Conservation (phyloP, 2,888 invertebrate species). For the Temnothorax ravouxi region DNA sequence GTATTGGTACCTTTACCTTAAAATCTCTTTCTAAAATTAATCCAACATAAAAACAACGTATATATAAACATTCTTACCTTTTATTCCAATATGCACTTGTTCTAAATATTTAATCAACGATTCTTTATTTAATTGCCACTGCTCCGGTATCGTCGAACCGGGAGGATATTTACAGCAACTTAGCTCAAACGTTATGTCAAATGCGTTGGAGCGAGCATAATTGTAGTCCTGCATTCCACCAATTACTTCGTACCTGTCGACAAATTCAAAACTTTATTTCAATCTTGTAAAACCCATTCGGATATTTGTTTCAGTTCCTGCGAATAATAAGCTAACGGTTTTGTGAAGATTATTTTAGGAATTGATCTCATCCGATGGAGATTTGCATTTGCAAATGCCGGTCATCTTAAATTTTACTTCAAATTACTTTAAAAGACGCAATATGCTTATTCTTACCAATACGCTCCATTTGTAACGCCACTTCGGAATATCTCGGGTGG, state of each 20-base stretch:
- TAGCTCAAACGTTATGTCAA: slow-evolving; percentile 98
- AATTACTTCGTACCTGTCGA: slow-evolving; percentile 85
- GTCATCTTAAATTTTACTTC: not conserved
- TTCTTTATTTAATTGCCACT: slow-evolving; percentile 96
- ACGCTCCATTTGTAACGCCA: slow-evolving; percentile 97
- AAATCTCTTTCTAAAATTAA: slow-evolving; percentile 14
- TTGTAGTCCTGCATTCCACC: slow-evolving; percentile 99
- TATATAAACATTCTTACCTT: slow-evolving; percentile 84
- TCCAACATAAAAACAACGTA: slow-evolving; percentile 13
- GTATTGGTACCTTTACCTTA: too few species aligned
- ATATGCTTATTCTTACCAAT: slow-evolving; percentile 91
- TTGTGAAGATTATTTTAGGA: not conserved
- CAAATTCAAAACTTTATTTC: not conserved
- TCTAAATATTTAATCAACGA: slow-evolving; percentile 95
- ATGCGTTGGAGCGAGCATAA: slow-evolving; percentile 97
- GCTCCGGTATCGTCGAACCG: slow-evolving; percentile 90
- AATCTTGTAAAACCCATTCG: not conserved
- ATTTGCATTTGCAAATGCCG: not conserved
- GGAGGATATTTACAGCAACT: slow-evolving; percentile 98
- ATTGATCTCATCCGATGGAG: not conserved
- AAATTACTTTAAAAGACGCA: not conserved
- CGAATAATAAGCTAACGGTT: slow-evolving; percentile 28
- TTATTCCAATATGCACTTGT: slow-evolving; percentile 91
- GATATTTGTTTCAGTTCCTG: not conserved
- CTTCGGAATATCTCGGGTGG: slow-evolving; percentile 91